phyloP scores from a whole-genome alignment of 2,113 vertebrate species.

The Tragelaphus strepsiceros region DNA sequence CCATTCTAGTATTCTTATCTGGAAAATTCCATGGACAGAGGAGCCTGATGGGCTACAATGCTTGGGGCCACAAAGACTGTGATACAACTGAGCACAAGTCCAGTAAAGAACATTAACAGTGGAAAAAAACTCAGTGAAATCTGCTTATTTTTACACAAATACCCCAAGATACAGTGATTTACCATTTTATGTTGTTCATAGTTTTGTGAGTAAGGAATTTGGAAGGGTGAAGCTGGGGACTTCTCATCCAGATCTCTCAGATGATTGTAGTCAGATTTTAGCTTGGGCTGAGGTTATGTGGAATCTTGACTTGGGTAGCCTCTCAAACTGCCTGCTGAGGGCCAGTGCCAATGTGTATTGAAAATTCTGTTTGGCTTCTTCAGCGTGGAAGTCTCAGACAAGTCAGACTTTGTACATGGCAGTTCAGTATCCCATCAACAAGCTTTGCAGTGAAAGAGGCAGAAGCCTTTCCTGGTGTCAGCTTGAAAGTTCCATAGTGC shows the following conservation, averaged over 20 bases:
- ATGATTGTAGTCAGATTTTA: not conserved
- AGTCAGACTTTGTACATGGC: not conserved
- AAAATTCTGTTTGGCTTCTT: not conserved
- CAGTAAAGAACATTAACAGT: not conserved
- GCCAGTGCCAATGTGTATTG: not conserved
- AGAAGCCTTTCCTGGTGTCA: not conserved
- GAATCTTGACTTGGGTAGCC: not conserved
- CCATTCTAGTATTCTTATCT: not conserved
- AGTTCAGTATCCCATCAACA: not conserved
- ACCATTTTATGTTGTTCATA: not conserved
- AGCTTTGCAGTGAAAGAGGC: not conserved
- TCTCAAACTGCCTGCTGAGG: not conserved
- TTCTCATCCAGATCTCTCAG: not conserved
- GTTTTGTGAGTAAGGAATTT: not conserved
- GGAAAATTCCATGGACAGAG: not conserved
- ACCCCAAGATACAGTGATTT: not conserved
- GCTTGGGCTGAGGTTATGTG: not conserved
- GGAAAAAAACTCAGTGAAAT: not conserved
- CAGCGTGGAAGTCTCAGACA: not conserved
- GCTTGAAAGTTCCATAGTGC: not conserved
- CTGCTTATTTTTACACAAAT: not conserved
- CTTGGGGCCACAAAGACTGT: not conserved
- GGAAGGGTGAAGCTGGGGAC: not conserved
- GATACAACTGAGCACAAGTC: not conserved
- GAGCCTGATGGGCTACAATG: not conserved